Evolutionary conservation across 1,140 invertebrate genomes (phyloP), one percentile per base, ranked within the genome.

Genomic region (Fopius arisanus): DNA sequence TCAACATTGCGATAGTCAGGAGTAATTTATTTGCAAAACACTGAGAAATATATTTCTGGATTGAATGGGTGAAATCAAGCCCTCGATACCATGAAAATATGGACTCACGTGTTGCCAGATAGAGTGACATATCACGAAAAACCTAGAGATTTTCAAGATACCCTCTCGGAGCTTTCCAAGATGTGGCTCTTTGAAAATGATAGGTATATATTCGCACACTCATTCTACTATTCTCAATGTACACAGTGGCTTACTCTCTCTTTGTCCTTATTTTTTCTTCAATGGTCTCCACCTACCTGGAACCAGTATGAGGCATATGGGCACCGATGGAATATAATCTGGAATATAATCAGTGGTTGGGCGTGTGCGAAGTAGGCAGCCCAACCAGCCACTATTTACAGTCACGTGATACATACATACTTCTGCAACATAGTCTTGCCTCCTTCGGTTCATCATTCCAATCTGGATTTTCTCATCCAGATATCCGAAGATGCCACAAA

Each of bases 361-460:
- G 43, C 43, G 43, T 48, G 59, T 62, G 59, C 59, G 3, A 62
- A 21, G 59, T 29, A 62, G 59, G 9, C 43, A 48, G 43, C 9
- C 12, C 59, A 62, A 62, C 48, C 5, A 62, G 59, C 59, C 21
- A 33, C 26, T 66, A 66, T 66, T 66, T 66, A 66, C 63, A 66
- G 63, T 66, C n/a, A 28, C 31, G 31, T 6, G 6, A 48, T 66
- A 66, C 63, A 26, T 33, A 66, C 33, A 66, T 48, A 48, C 16
- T 66, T 33, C 63, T 66, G 63, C 63, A 66, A 66, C 31, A 37
- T 33, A 33, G 28, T 66, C 19, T 37, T 51, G 29, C 65, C 48
- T 51, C 19, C 33, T 16, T 70, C 40, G 48, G 19, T 63, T 48
- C 43, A 48, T 48, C 6, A 48, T 16, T 48, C 43, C 43, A n/a